Conservation (phyloP, 2,888 invertebrate species). For the Taphrorychus bicolor region DNA sequence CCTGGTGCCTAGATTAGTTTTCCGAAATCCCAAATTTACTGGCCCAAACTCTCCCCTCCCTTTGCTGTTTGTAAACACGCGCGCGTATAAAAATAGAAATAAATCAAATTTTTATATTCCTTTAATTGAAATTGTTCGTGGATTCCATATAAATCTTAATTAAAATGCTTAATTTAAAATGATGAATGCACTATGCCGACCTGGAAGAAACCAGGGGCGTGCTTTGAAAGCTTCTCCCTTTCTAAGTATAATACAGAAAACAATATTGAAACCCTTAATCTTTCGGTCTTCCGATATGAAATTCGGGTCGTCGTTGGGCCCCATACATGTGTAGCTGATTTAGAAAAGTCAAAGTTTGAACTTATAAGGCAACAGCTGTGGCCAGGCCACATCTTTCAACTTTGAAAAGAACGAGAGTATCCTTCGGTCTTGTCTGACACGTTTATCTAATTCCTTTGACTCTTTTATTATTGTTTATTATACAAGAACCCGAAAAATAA, state of each 20-base stretch:
- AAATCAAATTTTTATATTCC: slow-evolving; percentile 34
- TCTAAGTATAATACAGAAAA: slow-evolving; percentile 3
- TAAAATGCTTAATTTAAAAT: slow-evolving; percentile 40
- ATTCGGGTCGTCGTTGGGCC: slow-evolving; percentile 36
- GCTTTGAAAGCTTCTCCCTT: background rate
- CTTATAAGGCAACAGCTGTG: slow-evolving; percentile 53
- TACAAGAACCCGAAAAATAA: background rate
- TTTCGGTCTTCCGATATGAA: slow-evolving; percentile 34
- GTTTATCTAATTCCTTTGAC: slow-evolving; percentile 48
- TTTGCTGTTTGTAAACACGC: background rate
- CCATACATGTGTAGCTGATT: slow-evolving; percentile 50
- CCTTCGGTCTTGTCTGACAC: slow-evolving; percentile 48
- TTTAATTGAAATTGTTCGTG: slow-evolving; percentile 37
- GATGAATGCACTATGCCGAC: slow-evolving; percentile 35
- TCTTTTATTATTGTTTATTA: background rate
- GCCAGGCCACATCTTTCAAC: slow-evolving; percentile 49
- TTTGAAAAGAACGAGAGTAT: slow-evolving; percentile 46
- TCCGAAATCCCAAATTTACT: no score
- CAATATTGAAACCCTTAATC: slow-evolving; percentile 36
- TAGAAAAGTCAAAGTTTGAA: slow-evolving; percentile 55
- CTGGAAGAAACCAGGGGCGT: slow-evolving; percentile 33
- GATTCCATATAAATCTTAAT: slow-evolving; percentile 38
- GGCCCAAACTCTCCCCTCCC: background rate
- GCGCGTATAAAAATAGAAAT: slow-evolving; percentile 20
- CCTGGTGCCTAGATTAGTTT: no score